Base-by-base conservation (phyloP, 2,113 vertebrate genomes). In the Athene cunicularia region DNA sequence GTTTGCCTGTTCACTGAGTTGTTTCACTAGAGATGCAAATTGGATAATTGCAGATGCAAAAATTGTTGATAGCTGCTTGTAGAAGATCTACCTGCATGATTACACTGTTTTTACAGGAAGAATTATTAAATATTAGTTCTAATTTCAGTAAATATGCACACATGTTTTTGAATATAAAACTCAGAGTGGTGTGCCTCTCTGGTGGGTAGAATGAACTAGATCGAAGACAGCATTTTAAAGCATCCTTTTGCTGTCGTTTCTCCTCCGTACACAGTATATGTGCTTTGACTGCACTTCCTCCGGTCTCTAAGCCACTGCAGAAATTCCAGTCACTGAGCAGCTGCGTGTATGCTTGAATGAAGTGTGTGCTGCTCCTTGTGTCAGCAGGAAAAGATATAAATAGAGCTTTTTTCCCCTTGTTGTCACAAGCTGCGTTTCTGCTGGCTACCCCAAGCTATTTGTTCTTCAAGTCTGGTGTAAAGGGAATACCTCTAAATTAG, bases 371-470 rank as follows among this genome's bases (percentile, higher is more conserved):
- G 6, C 76, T 92, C 71, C 73, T 5, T 75, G 90, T 95, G 90
- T 90, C 97, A 96, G 92, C 80, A 92, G 88, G 37, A 93, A 15
- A 74, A 55, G 81, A 93, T 91, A 96, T 32, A 97, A 97, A 96
- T 93, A 97, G 95, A 94, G 73, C 50, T 76, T 80, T 90, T 72
- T 75, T 9, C 82, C 85, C 79, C 63, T 58, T 73, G 52, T 80
- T 94, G 59, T 91, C 55, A 12, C 28, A 43, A n/a, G 16, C 76
- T 80, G 0, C 93, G 63, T 83, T 94, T 94, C 73, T 37, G 3
- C 47, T 88, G 80, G 59, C 70, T 66, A 67, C 80, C 62, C 71
- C 76, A 20, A 83, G 82, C 86, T 64, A 39, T 73, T 95, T 68
- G 49, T 64, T 93, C 80, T 75, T 89, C 64, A 21, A 37, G 60